Evolutionary conservation across 2,113 vertebrate genomes (phyloP).

Genomic region (Colaptes auratus): DNA sequence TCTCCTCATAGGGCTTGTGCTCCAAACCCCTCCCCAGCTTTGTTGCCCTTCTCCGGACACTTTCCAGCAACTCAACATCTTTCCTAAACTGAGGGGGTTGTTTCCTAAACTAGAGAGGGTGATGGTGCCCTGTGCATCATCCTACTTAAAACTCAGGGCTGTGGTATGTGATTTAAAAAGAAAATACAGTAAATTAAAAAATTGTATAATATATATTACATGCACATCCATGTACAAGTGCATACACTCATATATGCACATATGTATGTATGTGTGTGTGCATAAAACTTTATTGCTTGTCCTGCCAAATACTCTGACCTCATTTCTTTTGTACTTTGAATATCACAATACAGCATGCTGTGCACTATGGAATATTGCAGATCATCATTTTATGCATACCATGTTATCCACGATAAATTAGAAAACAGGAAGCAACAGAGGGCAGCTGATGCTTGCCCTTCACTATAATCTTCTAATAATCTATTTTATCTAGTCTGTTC

Average conservation of each 20-base stretch:
- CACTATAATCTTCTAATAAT: constrained; percentile 35
- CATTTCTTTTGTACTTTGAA: background rate
- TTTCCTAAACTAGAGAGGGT: background rate
- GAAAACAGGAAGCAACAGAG: constrained; percentile 15
- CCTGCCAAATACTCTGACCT: background rate
- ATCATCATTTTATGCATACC: background rate
- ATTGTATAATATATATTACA: background rate
- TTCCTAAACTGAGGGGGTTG: too few relatives aligned
- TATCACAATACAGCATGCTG: background rate
- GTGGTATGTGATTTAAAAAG: background rate
- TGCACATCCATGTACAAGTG: too few relatives aligned
- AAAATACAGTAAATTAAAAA: background rate
- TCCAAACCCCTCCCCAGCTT: too few relatives aligned
- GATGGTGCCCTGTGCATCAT: background rate
- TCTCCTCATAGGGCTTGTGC: too few relatives aligned
- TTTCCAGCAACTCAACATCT: too few relatives aligned
- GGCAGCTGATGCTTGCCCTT: constrained; percentile 30
- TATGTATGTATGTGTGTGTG: too few relatives aligned
- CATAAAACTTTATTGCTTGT: background rate
- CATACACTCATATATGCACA: background rate
- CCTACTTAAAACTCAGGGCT: background rate
- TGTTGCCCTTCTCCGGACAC: too few relatives aligned
- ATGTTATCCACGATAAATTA: background rate
- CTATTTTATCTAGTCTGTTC: constrained; percentile 20
- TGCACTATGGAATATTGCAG: background rate